Base-by-base conservation (phyloP, 2,113 vertebrate genomes). In the Raja brachyura region DNA sequence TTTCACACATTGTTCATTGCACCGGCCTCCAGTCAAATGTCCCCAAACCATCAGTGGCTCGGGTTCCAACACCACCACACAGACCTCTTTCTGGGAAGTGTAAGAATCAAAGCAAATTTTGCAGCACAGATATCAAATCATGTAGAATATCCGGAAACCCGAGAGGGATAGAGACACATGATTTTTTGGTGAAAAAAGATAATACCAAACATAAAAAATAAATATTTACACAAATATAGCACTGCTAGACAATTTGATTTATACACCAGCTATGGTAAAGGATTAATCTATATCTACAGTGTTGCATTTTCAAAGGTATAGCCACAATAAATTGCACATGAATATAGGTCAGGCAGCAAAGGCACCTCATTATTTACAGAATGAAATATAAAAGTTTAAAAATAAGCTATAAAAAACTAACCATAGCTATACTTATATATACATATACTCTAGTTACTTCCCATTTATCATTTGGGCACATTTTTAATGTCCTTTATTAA, bases 361-460 rank as follows among this genome's bases (percentile, higher is more conserved):
- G 33, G 68, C 63, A 48, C 86, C 90, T 92, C 70, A 33, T 92
- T 92, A 92, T 92, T 70, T 73, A 92, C 90, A 92, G 90, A 73
- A 92, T 6, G 39, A 66, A 92, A 48, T 92, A 63, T 13, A 92
- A 92, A 68, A 48, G 54, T 74, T 92, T 28, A 54, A 90, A 61
- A 31, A 63, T 25, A 22, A 48, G 63, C 90, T 73, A 9, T 92
- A 92, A 92, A 92, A 54, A 92, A 74, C 68, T 54, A 92, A 54
- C 31, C 10, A 54, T 92, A 54, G 39, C 48, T 92, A 22, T 48
- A 90, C 39, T 31, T 92, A 92, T 92, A 92, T 92, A n/a, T 92
- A 92, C 68, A 70, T 74, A 73, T 48, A 73, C 25, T 92, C 22
- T 92, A 48, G 39, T 74, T 92, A 25, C 33, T 92, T 92, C 68